Base-by-base conservation (phyloP, 2,888 invertebrate species). In the Dryococelus australis region DNA sequence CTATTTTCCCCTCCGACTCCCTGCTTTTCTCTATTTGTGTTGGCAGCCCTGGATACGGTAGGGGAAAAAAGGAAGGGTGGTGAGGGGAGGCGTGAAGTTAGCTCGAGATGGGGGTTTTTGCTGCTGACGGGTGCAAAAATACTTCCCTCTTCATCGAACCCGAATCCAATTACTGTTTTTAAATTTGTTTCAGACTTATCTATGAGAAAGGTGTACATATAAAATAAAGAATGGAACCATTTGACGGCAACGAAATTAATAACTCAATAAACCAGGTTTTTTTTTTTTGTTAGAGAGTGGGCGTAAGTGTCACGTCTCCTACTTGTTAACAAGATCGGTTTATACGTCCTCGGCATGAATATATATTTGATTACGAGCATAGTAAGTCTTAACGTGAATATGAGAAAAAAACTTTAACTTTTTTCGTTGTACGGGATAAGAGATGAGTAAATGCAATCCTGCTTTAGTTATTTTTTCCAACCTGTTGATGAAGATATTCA, bases 101-200 rank as follows among this genome's bases (percentile, higher is more conserved):
- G 65, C 65, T 65, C 24, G 65, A 65, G 65, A n/a, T 6, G 65
- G 12, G 1, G 65, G 65, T 12, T 8, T 24, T 8, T 65, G 65
- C 65, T 65, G 65, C 65, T 65, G 65, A 65, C 65, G 65, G 10
- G 65, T 65, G 65, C 20, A 65, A 8, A 65, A 65, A 65, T 65
- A 65, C 20, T 65, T 16, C 16, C 65, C 65, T 65, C 65, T 65
- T 65, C n/a, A 65, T 65, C 65, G 65, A 65, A 24, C 65, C 8
- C n/a, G 65, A 65, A 65, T 65, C 65, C 65, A 65, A 65, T 65
- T 65, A 65, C 65, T n/a, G 65, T 65, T 6, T 65, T 65, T 65
- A n/a, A 65, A 65, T 65, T 65, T 65, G 65, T 65, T 65, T 16
- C 65, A 65, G 16, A 9, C 16, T 65, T 65, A 10, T 65, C n/a